Base-by-base conservation (phyloP, 2,888 invertebrate genomes). In the Cinara cedri region DNA sequence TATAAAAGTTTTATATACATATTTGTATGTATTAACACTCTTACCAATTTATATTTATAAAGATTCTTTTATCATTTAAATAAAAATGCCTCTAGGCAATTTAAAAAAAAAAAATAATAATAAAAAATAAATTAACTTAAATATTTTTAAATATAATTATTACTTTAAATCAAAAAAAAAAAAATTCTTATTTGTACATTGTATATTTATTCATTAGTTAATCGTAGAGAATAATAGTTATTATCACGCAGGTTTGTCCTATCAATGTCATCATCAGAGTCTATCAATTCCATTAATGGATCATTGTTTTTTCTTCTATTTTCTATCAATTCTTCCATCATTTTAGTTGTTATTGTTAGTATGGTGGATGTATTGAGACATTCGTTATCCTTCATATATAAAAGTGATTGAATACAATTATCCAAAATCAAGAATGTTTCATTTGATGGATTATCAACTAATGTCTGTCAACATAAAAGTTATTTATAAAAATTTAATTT, bases 361-460 rank as follows among this genome's bases (percentile, higher is more conserved):
- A 78, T 13, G 16, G 11, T 26, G 11, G 19, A 13, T n/a, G 65
- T n/a, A 16, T 62, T n/a, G 13, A 78, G 46, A 34, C 21, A 19
- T 42, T 70, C 60, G 13, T 42, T 62, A 24, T 78, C 78, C 10
- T 70, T 78, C 68, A 60, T 55, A 13, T 34, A 19, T 11, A 78
- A 70, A 3, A 78, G 4, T 3, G 51, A 49, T 51, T 26, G 21
- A 51, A 78, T 16, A 16, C 66, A 78, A 62, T 51, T 51, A 57
- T 78, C 78, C 70, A 78, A 34, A 49, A 60, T 70, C 34, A 57
- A 16, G 21, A 60, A 60, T 13, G 49, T 57, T 62, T 57, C 51
- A 26, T 78, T 51, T 34, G 60, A 42, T 34, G 68, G 42, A 42
- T 68, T 57, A n/a, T 70, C 42, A 9, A 70, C 57, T 16, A 70